Conservation (phyloP, 2,888 invertebrate species). For the Volucella zonaria region DNA sequence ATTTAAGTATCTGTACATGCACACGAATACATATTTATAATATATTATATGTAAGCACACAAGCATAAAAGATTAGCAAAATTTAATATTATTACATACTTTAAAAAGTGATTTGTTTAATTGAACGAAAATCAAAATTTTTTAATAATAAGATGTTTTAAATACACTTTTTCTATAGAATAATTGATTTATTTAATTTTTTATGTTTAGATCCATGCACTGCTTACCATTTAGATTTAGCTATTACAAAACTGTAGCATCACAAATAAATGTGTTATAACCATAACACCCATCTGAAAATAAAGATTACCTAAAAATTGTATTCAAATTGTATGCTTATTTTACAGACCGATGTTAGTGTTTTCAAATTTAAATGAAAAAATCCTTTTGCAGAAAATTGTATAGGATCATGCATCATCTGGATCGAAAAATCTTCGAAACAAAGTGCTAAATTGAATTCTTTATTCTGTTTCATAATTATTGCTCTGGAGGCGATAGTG, state of each 20-base stretch:
- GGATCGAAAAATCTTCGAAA: conserved; percentile 48
- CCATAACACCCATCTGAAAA: conserved; percentile 45
- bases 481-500: conserved; percentile 3
- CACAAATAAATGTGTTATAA: conserved; percentile 44
- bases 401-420: conserved; percentile 55
- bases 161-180: no score
- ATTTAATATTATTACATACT: no score
- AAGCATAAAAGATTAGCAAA: no score
- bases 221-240: no score
- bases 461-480: background rate
- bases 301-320: background rate
- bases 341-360: conserved; percentile 27
- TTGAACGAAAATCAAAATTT: no score
- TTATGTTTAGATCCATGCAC: no score
- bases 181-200: no score
- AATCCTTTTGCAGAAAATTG: conserved; percentile 41
- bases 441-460: background rate
- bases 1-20: no score
- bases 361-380: conserved; percentile 40
- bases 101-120: no score
- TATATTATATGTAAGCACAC: no score
- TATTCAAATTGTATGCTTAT: background rate
- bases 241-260: conserved; percentile 39
- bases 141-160: no score
- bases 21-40: no score